phyloP scores from a whole-genome alignment of 2,888 invertebrate species.

The Amblyteles armatorius region DNA sequence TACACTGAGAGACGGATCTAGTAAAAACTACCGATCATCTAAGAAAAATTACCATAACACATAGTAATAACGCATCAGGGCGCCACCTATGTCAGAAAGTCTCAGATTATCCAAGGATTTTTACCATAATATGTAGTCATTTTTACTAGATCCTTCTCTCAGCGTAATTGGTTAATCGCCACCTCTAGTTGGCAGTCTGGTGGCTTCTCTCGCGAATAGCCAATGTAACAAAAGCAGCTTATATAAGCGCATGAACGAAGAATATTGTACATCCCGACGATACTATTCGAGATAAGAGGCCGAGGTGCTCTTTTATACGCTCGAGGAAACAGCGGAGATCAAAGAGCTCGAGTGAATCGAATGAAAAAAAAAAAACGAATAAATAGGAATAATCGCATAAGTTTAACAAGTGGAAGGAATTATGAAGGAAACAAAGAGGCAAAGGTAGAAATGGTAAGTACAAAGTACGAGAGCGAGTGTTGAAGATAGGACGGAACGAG shows the following conservation, averaged over 20 bases:
- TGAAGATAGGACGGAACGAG: constrained; percentile 25
- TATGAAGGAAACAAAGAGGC: constrained; percentile 36
- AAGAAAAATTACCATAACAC: no score
- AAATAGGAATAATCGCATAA: constrained; percentile 21
- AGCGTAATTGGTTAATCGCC: not conserved
- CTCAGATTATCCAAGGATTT: no score
- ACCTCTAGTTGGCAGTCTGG: not conserved
- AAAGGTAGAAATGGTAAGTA: constrained; percentile 5
- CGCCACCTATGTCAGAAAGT: no score
- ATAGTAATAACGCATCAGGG: no score
- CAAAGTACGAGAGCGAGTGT: constrained; percentile 25
- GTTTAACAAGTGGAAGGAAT: constrained; percentile 42
- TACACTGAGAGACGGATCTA: no score
- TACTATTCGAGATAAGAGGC: not conserved
- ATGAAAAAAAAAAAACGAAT: not conserved
- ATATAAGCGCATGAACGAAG: not conserved
- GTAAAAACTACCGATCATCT: no score
- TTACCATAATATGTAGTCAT: no score
- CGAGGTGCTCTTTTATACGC: not conserved
- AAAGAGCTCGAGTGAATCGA: not conserved
- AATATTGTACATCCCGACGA: not conserved
- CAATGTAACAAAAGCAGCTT: not conserved
- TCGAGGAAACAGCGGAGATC: not conserved
- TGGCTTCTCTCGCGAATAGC: not conserved
- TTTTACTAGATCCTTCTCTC: no score